These are phyloP conservation scores for Agonopterix heracliana DNA, from an alignment of 2,888 invertebrate genomes.

Conservation along the genomic window DNA sequence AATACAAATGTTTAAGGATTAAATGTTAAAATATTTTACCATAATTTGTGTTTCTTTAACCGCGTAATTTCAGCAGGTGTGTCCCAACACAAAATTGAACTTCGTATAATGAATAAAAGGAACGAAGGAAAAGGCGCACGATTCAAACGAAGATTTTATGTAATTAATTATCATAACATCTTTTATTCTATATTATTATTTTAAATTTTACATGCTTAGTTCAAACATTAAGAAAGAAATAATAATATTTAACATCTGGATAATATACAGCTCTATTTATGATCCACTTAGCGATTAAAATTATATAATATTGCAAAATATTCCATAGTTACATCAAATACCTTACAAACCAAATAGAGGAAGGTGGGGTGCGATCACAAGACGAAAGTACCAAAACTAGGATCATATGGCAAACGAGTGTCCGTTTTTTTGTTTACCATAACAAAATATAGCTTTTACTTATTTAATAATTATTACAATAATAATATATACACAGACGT, in stretches of 20 bases:
- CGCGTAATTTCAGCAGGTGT: too few species aligned
- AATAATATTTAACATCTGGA: conserved; percentile 75
- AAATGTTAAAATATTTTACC: too few species aligned
- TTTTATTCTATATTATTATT: conserved; percentile 77
- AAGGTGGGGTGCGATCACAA: conserved; percentile 43
- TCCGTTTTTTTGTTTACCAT: conserved; percentile 52
- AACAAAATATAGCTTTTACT: conserved; percentile 71
- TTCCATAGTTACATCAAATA: conserved; percentile 66
- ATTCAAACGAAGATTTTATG: conserved; percentile 69
- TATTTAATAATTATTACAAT: conserved; percentile 42
- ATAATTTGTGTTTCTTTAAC: too few species aligned
- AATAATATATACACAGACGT: conserved; percentile 47
- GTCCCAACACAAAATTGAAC: too few species aligned
- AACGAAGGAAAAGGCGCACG: conserved; percentile 3
- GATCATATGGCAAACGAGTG: conserved; percentile 49
- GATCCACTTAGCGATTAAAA: conserved; percentile 66
- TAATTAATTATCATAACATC: conserved; percentile 76
- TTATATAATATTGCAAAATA: conserved; percentile 71
- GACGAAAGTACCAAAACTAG: conserved; percentile 23
- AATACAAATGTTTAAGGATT: too few species aligned
- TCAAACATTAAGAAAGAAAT: conserved; percentile 75
- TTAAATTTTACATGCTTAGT: conserved; percentile 76
- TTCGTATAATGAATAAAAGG: not conserved
- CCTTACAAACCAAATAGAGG: conserved; percentile 34
- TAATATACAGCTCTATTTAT: conserved; percentile 71